These are phyloP conservation scores for Agrochola litura DNA, from an alignment of 2,888 invertebrate species.

Conservation along the genomic window DNA sequence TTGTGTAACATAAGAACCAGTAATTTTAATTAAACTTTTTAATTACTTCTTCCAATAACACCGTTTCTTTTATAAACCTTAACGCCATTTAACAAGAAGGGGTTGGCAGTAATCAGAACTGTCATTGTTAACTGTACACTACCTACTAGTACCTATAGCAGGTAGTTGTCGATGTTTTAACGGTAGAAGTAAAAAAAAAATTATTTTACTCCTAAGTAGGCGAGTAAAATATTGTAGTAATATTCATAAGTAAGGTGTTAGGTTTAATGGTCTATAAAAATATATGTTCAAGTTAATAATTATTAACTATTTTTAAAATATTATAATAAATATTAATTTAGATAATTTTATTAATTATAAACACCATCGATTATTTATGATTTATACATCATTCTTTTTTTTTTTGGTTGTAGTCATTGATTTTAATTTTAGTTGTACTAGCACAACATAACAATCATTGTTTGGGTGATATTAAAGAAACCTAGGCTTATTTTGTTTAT, in stretches of 20 bases:
- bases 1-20: neutral
- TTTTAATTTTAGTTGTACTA: neutral
- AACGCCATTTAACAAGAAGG: neutral
- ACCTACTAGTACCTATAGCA: neutral
- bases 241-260: constrained; percentile 1
- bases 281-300: too few species aligned
- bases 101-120: constrained; percentile 7
- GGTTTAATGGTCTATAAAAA: constrained; percentile 14
- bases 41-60: constrained; percentile 21
- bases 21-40: neutral
- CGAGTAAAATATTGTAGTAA: constrained; percentile 10
- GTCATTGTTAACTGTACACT: neutral
- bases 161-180: too few species aligned
- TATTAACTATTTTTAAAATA: too few species aligned
- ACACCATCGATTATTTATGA: too few species aligned
- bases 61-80: neutral
- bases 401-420: too few species aligned
- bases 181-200: too few species aligned
- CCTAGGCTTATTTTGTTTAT: neutral
- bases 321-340: too few species aligned
- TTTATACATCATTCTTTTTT: too few species aligned
- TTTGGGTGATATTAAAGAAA: neutral
- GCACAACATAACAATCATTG: neutral
- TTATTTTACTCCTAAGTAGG: too few species aligned
- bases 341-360: too few species aligned